A percentile compares a stretch with the other conserved stretches of the same genome.
These are phyloP conservation scores for Zygogramma bicolorata DNA, from an alignment of 2,888 invertebrate species.

Conservation along the genomic window DNA sequence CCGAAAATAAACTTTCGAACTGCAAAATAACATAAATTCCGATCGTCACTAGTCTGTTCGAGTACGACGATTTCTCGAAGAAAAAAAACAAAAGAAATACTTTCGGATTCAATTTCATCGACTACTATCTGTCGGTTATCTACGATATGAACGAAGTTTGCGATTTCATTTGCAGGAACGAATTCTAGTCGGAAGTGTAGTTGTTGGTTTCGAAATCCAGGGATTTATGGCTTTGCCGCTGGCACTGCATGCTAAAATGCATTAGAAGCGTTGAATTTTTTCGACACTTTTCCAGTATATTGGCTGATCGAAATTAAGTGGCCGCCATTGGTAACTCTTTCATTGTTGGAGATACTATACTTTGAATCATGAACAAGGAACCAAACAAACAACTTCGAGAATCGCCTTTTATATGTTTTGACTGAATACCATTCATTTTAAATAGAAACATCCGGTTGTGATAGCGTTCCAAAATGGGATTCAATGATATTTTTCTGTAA, in stretches of 20 bases:
- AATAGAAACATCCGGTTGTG: too few relatives aligned
- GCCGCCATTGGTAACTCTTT: too few relatives aligned
- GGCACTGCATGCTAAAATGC: neutral
- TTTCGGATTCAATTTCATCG: neutral
- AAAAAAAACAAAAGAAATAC: neutral
- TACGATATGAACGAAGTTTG: neutral
- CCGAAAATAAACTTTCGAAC: neutral
- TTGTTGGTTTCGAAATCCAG: neutral
- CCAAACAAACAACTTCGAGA: too few relatives aligned
- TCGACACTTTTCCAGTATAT: neutral
- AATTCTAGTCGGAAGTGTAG: neutral
- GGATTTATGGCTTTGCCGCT: neutral
- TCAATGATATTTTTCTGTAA: too few relatives aligned
- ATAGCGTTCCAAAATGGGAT: too few relatives aligned
- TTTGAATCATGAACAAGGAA: too few relatives aligned
- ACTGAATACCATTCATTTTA: too few relatives aligned
- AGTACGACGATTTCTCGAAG: neutral
- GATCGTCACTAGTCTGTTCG: neutral
- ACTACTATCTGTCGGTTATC: neutral
- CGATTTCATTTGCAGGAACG: neutral
- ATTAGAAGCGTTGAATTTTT: neutral
- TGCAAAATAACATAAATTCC: neutral
- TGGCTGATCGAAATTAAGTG: too few relatives aligned
- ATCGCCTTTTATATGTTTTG: too few relatives aligned
- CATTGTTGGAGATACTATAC: too few relatives aligned